These are phyloP conservation scores for Drosophila birchii DNA, from an alignment of 2,888 invertebrate species.

Conservation along the genomic window DNA sequence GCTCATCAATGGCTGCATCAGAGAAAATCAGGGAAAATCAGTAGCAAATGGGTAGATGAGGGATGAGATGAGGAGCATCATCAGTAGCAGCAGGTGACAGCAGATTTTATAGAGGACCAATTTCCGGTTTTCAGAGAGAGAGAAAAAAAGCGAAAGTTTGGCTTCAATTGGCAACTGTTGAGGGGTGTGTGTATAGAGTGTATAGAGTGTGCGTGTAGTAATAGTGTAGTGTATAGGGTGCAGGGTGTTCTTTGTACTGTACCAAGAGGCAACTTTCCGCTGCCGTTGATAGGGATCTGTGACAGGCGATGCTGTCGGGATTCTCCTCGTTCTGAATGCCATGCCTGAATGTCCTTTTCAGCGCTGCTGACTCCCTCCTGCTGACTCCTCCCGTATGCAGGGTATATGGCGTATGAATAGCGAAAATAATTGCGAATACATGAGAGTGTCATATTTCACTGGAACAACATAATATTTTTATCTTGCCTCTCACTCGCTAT, in stretches of 20 bases:
- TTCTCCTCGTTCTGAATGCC: slow-evolving; percentile 12
- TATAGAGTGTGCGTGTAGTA: background rate
- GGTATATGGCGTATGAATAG: slow-evolving; percentile 57
- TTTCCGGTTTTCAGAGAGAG: slow-evolving; percentile 19
- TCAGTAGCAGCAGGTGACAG: slow-evolving; percentile 29
- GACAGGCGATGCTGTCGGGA: slow-evolving; percentile 20
- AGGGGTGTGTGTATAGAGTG: background rate
- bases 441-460: slow-evolving; percentile 75
- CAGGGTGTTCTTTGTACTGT: background rate
- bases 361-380: background rate
- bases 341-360: slow-evolving; percentile 45
- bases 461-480: slow-evolving; percentile 59
- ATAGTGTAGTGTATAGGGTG: background rate
- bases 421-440: slow-evolving; percentile 76
- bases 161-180: background rate
- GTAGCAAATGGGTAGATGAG: background rate
- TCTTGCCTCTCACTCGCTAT: slow-evolving; percentile 23
- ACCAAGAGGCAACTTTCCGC: background rate
- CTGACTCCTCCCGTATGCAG: slow-evolving; percentile 2
- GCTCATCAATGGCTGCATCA: slow-evolving; percentile 4
- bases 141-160: slow-evolving; percentile 1
- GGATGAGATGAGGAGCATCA: background rate
- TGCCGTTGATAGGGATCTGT: slow-evolving; percentile 11
- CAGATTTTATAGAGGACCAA: slow-evolving; percentile 19
- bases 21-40: slow-evolving; percentile 1